Base-by-base conservation (phyloP, 92 coral and sea anemone species). In the Chrysogorgia sp. region DNA sequence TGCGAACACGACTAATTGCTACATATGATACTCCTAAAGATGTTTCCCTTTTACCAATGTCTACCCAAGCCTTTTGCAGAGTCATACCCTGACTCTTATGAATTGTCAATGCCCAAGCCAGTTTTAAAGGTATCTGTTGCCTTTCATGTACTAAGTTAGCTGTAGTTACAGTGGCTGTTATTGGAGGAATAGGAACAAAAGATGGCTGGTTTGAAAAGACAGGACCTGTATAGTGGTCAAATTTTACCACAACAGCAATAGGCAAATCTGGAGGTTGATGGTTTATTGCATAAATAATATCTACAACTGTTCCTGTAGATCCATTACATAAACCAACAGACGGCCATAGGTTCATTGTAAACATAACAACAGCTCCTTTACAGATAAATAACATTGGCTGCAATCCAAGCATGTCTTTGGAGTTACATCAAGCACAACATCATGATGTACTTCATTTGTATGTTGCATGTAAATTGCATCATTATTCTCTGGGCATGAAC, bases 51-150 rank as follows among this genome's bases (percentile, higher is more conserved):
- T 89, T 83, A 22, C 88, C 91, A 56, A 83, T 88, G 47, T 88
- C 91, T 30, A 83, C 68, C 91, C 90, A 89, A 58, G 93, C 88
- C 34, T 89, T 89, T 52, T 82, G 1, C 47, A 88, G 63, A 14
- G 86, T 88, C 49, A 80, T 31, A 12, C 86, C 86, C 43, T 84
- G 86, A 63, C 83, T 81, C 48, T 88, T 81, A 63, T 87, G 84
- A 43, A 84, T 88, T 20, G 89, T 84, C 35, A 89, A 57, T 34
- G 89, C 87, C 67, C 74, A 85, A 5, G 92, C 89, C 69, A 89
- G 85, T 75, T 35, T 89, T 17, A 85, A 75, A 17, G 89, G 89
- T 28, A 82, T 40, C 71, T 85, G 92, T 24, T 68, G 84, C 17
- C 77, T 37, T 67, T 55, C 68, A 28, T 32, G 67, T 7, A 15